Conservation (phyloP, 2,797 vertebrate genomes). For the Gymnoscopelus microlampas region DNA sequence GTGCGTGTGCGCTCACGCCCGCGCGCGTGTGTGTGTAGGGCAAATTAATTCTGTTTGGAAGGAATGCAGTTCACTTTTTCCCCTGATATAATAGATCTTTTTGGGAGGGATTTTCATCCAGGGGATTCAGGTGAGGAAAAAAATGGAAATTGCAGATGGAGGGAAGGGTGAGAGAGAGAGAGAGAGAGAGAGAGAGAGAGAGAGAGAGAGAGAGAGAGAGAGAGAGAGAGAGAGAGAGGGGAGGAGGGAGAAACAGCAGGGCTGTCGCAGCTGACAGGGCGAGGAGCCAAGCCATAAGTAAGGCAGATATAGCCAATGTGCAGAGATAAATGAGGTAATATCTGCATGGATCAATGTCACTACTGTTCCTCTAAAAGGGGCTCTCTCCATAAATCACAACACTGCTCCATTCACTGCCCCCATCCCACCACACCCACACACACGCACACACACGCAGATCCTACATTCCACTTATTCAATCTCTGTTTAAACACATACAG, state of each 20-base stretch:
- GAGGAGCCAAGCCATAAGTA: constrained; percentile 69
- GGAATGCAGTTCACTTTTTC: constrained; percentile 46
- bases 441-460: not conserved
- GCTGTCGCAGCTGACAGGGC: constrained; percentile 63
- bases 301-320: constrained; percentile 64
- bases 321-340: constrained; percentile 76
- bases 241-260: constrained; percentile 28
- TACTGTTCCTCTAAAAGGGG: constrained; percentile 65
- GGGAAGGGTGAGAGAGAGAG: no score
- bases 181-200: constrained; percentile 29
- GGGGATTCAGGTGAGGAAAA: constrained; percentile 41
- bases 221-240: constrained; percentile 34
- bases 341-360: constrained; percentile 77
- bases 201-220: constrained; percentile 25
- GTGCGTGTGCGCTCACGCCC: no score
- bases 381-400: constrained; percentile 64
- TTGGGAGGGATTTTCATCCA: constrained; percentile 54
- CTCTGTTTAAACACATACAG: no score
- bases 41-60: constrained; percentile 56
- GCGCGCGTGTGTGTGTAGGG: constrained; percentile 10
- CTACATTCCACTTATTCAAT: no score
- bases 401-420: not conserved
- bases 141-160: constrained; percentile 51
- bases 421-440: constrained; percentile 8
- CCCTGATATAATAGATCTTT: constrained; percentile 33